These are phyloP conservation scores for Procavia capensis DNA, from an alignment of 2,113 vertebrate genomes.

Conservation along the genomic window DNA sequence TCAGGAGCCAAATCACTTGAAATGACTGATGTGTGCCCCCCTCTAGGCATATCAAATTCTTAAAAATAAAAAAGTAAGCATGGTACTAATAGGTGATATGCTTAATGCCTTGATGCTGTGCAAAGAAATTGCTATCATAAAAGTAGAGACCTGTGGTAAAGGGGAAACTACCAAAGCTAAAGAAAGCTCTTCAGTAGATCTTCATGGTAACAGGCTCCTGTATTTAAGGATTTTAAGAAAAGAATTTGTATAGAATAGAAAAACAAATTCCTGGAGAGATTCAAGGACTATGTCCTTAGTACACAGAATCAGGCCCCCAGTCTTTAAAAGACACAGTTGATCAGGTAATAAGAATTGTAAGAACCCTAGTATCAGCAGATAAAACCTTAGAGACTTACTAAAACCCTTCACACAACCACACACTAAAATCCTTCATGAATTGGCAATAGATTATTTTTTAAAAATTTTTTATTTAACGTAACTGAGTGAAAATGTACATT, in stretches of 20 bases:
- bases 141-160: neutral
- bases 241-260: neutral
- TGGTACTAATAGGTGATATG: neutral
- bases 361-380: neutral
- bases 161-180: neutral
- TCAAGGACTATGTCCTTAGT: neutral
- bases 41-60: neutral
- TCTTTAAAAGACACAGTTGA: neutral
- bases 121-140: neutral
- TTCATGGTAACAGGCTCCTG: neutral
- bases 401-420: neutral
- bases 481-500: no score
- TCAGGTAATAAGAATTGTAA: neutral
- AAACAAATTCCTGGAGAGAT: neutral
- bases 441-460: no score
- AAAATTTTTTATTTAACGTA: no score
- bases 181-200: neutral
- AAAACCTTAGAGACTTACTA: neutral
- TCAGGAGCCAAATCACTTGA: neutral
- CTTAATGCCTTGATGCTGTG: neutral
- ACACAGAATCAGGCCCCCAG: neutral
- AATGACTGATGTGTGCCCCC: neutral
- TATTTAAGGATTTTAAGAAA: neutral
- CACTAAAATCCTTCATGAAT: no score
- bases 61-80: neutral